Evolutionary conservation across 2,797 vertebrate genomes (phyloP).

Genomic region (Hyperoplus immaculatus): DNA sequence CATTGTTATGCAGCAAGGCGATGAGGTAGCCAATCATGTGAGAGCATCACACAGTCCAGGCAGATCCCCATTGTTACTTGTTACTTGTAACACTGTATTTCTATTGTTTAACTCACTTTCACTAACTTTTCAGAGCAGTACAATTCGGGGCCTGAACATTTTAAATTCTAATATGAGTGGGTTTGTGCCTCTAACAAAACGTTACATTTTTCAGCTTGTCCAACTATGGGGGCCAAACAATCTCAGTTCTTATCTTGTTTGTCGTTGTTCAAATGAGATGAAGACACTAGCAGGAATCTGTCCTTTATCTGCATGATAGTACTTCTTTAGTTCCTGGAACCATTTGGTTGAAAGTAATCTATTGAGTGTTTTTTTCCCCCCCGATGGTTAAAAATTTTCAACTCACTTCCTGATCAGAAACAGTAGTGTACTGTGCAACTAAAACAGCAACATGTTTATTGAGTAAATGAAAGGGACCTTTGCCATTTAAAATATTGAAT

Average conservation of each 20-base stretch:
- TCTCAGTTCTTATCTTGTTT: neutral
- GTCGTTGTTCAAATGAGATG: neutral
- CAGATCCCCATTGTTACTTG: neutral
- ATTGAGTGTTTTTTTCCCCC: neutral
- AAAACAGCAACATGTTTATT: too few species aligned
- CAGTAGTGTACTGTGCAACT: neutral
- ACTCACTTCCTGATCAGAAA: too few species aligned
- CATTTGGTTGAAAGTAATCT: neutral
- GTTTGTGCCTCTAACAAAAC: neutral
- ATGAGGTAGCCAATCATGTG: neutral
- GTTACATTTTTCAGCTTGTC: neutral
- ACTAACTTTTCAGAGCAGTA: neutral
- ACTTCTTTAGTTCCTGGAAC: neutral
- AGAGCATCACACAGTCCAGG: neutral
- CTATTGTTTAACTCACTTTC: neutral
- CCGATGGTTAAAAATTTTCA: neutral
- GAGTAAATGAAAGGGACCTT: too few species aligned
- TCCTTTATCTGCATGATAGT: neutral
- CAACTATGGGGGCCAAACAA: neutral
- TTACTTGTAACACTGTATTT: neutral
- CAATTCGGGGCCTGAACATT: neutral
- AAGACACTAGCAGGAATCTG: neutral
- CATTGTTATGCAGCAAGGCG: neutral
- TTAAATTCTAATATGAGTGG: neutral
- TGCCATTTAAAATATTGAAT: too few species aligned